Base-by-base conservation (phyloP, 2,113 vertebrate genomes). In the Laterallus jamaicensis region DNA sequence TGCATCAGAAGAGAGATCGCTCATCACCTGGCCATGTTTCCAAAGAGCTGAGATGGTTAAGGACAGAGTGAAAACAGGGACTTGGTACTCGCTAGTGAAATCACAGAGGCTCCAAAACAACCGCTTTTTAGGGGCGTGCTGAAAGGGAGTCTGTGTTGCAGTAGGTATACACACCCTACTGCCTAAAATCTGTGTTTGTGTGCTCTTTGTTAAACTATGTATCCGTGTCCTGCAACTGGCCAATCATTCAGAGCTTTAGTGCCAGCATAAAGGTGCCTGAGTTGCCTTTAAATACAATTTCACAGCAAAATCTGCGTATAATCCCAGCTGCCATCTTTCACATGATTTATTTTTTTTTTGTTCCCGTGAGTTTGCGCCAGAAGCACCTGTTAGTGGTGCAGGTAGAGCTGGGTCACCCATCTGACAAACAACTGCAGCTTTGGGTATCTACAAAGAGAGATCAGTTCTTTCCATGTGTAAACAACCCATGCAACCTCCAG, bases 221-320 rank as follows among this genome's bases (percentile, higher is more conserved):
- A 64, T 31, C 31, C 49, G 39, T 3, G 1, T 12, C 14, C 14
- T 68, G 50, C 40, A 44, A 15, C 0, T 0, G 28, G 16, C 40
- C 75, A 28, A 35, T 18, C 60, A 50, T 17, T 44, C 52, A 10
- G 42, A 59, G 37, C 28, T n/a, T 47, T 40, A 17, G 11, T 25
- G n/a, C 20, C 50, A 66, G 19, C 2, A 1, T 25, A 49, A 32
- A 15, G 58, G 42, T 21, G 39, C 6, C 5, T 8, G 21, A 3
- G 22, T 10, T 69, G 29, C 35, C 5, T 69, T 31, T 52, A 49
- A 68, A 16, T 6, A 40, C 1, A 6, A 24, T 20, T 79, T 42
- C 26, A 39, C 26, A 75, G 58, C 29, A 86, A 80, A 75, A 47
- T 1, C 28, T 71, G 31, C 37, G 18, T 40, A 19, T 26, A 83